Base-by-base conservation (phyloP, 2,888 invertebrate genomes). In the Orchesellides sinensis region DNA sequence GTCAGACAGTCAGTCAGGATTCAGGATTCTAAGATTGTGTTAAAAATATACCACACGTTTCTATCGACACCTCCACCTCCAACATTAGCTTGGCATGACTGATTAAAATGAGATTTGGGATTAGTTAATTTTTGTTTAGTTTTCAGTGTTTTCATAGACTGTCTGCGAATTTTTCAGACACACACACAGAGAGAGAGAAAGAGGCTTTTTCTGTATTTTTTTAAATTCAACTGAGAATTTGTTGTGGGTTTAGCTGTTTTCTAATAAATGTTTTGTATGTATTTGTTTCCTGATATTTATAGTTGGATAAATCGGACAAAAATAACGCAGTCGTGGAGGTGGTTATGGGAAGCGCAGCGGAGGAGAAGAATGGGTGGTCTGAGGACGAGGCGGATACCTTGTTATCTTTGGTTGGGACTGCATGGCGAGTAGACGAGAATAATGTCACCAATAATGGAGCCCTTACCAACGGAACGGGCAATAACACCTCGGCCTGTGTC, bases 291-390 rank as follows among this genome's bases (percentile, higher is more conserved):
- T 32, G 23, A 21, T 17, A 45, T 35, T 68, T 77, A 3, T 21
- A 80, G 79, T 74, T 79, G 80, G 80, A 83, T 68, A 75, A 72
- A 47, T 32, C 66, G 47, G 29, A 59, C 32, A 52, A 29, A 47
- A 74, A 68, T 59, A 61, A 19, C 61, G 61, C 70, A 78, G 83
- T 78, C 61, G 78, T 72, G 73, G 77, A 74, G 68, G 72, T 79
- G 78, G 79, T 68, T 59, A 87, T 86, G 86, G 86, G 87, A 82
- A 86, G 86, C 80, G 86, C 85, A 61, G 85, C 85, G 66, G 85
- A 85, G 75, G 85, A 85, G 82, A 83, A 85, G 81, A 83, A 84
- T 63, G 83, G 83, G 40, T 87, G 86, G 86, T 83, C 84, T 68
- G 87, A 87, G 78, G 86, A 86, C 77, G 86, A 86, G 59, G 85